Base-by-base conservation (phyloP, 2,797 vertebrate species). In the Siniperca obscura region DNA sequence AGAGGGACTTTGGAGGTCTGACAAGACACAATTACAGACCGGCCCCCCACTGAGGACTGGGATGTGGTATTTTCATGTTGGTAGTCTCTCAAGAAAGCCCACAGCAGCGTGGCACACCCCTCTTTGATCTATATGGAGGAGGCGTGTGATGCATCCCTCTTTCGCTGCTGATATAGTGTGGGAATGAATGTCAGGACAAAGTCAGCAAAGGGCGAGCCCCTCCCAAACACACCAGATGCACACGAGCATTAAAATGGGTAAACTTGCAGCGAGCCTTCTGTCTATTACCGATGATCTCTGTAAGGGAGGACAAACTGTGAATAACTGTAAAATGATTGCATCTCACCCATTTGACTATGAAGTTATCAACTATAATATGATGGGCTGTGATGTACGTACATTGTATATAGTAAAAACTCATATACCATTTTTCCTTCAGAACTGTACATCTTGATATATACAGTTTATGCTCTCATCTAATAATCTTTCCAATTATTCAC, bases 1-100 rank as follows among this genome's bases (percentile, higher is more conserved):
- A 90, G 78, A 52, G 90, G 88, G 85, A 93, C 91, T 93, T 90
- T 92, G 81, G 90, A 89, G 88, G 92, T 91, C 91, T 94, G 92
- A 93, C 93, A 92, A 94, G 91, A 94, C 90, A 92, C 93, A 95
- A 93, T 94, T 94, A 94, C 92, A 91, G 85, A 82, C 60, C 21
- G 65, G 68, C 89, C 88, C 87, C 93, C 92, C 74, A 68, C 88
- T 53, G 83, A 84, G 89, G 84, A 83, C 81, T 19, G 87, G 91
- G 93, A 93, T 91, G 89, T 90, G 92, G 86, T 88, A 90, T 94
- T 94, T 93, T 94, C 90, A 92, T 90, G 89, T 90, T 81, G 76
- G 90, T 91, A 87, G 91, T 92, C 90, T 87, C 87, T 87, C 78
- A 80, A 84, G 89, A 83, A 83, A 87, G 87, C 82, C 83, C 85